Base-by-base conservation (phyloP, 2,888 invertebrate genomes). In the Spisula subtruncata region DNA sequence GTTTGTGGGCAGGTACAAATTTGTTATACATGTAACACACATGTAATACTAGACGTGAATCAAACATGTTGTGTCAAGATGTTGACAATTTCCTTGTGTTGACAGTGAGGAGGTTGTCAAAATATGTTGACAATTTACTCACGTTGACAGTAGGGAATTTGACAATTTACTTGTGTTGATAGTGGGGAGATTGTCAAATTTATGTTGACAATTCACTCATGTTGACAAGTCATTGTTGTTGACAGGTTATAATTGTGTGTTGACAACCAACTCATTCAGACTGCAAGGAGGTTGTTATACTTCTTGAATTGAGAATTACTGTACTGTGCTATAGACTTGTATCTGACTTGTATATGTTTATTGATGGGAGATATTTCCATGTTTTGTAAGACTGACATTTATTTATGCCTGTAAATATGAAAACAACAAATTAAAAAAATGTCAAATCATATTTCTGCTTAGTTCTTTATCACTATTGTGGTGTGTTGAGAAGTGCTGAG, bases 401-500 rank as follows among this genome's bases (percentile, higher is more conserved):
- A 86, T 86, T 89, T 89, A 89, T 89, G 89, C 86, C 86, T 89
- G 89, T 86, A 89, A 82, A 89, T 89, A 80, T 88, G 83, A 83
- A 86, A 89, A 86, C 83, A 75, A 89, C 84, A 86, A 84, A 86
- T 79, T 86, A 86, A 83, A 86, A 88, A 88, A 32, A 88, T 88
- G 83, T 83, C 75, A 83, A 83, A 83, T 83, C n/a, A 84, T 18
- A 20, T 46, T 32, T 10, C 29, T 48, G 16, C 48, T 54, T 83
- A 80, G 16, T 81, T 35, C 20, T 86, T 81, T 32, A 41, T 81
- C 0, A 25, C 25, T 25, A 10, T 5, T 25, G 60, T 25, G 60
- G 10, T 66, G 60, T 25, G 16, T 41, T 5, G 41, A 5, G 41
- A 41, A 8, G 41, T 41, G 41, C 41, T 41, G 41, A 41, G 41